These are phyloP conservation scores for Eulemur albifrons DNA, from an alignment of 2,797 vertebrate genomes.

Conservation along the genomic window DNA sequence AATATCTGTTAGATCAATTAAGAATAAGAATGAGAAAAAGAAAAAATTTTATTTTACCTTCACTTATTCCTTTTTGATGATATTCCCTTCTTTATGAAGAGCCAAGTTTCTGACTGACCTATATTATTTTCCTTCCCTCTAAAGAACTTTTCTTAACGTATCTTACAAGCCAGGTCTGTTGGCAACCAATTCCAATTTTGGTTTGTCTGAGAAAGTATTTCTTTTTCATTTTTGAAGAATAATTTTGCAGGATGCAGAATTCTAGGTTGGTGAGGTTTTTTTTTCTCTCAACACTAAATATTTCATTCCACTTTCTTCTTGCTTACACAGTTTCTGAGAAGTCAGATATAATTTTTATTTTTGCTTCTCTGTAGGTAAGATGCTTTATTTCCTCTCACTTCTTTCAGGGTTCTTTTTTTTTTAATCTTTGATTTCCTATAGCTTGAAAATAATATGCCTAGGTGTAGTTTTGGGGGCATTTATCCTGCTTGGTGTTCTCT, in stretches of 20 bases:
- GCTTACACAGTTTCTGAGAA: background rate
- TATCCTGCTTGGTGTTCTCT: background rate
- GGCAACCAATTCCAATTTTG: background rate
- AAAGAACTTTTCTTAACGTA: background rate
- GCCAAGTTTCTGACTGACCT: background rate
- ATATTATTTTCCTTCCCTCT: background rate
- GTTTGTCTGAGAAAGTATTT: background rate
- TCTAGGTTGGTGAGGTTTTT: background rate
- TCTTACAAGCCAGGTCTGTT: background rate
- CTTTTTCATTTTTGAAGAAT: background rate
- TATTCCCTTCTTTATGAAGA: background rate
- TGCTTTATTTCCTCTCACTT: background rate
- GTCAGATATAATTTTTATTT: background rate
- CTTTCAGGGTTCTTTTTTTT: background rate
- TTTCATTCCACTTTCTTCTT: background rate
- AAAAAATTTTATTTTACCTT: background rate
- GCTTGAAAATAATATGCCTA: background rate
- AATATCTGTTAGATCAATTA: background rate
- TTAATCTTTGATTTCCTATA: background rate
- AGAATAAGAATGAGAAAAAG: background rate
- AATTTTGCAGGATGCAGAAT: background rate
- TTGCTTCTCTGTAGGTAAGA: background rate
- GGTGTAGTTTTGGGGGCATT: background rate
- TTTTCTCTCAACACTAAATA: background rate
- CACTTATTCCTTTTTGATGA: background rate